Conservation (phyloP, 2,888 invertebrate species). For the Monopis laevigella region DNA sequence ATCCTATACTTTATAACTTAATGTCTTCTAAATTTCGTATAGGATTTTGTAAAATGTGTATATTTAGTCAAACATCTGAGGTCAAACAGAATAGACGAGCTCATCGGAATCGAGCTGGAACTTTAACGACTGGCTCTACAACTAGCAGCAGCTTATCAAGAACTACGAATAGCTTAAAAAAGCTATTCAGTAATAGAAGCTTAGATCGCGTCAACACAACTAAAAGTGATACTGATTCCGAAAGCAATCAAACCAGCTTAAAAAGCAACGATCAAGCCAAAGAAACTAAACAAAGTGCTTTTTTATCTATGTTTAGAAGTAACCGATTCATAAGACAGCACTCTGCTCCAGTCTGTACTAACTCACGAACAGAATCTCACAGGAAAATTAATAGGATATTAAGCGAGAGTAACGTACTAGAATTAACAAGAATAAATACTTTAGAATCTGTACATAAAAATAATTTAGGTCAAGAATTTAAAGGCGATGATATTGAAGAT, state of each 20-base stretch:
- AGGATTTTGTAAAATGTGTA: constrained; percentile 77
- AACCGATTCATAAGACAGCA: constrained; percentile 50
- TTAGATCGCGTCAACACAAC: constrained; percentile 36
- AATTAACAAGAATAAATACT: neutral
- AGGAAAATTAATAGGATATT: constrained; percentile 44
- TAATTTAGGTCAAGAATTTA: neutral
- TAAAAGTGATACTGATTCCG: constrained; percentile 32
- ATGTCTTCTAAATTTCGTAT: constrained; percentile 92
- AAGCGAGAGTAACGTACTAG: constrained; percentile 43
- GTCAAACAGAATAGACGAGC: constrained; percentile 46
- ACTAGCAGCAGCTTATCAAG: constrained; percentile 70
- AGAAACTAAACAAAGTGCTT: constrained; percentile 23
- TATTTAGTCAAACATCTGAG: constrained; percentile 53
- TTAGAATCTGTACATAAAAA: neutral
- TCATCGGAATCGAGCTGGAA: constrained; percentile 48
- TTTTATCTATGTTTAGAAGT: constrained; percentile 45
- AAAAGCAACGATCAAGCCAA: neutral
- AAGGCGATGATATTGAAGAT: constrained; percentile 15
- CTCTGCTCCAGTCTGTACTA: constrained; percentile 46
- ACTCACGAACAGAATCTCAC: constrained; percentile 28
- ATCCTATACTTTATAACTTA: constrained; percentile 91
- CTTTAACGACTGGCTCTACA: constrained; percentile 69
- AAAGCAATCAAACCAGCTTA: constrained; percentile 19
- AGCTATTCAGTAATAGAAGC: constrained; percentile 51
- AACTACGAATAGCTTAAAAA: constrained; percentile 67